Conservation (phyloP, 53 echinoderm and acorn worm species). For the Zoroaster sp. region DNA sequence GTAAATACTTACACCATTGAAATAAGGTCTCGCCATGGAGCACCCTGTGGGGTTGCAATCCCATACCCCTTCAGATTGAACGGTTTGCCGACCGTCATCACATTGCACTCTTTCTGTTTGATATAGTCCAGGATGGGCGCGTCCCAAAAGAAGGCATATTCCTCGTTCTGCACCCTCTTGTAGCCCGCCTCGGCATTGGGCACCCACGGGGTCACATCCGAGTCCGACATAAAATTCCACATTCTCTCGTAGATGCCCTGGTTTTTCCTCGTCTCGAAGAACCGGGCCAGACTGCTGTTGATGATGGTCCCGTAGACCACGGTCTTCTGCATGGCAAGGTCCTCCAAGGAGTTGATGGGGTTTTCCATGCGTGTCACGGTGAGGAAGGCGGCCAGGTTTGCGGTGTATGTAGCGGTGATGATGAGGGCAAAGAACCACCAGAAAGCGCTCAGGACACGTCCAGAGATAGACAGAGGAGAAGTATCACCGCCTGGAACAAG, state of each 20-base stretch:
- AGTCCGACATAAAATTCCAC: conserved; percentile 83
- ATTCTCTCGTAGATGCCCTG: conserved; percentile 77
- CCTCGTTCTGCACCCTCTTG: conserved; percentile 71
- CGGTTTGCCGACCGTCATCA: conserved; percentile 98
- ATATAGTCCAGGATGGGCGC: conserved; percentile 98
- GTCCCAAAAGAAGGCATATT: conserved; percentile 99
- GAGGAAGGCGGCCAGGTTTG: conserved; percentile 97
- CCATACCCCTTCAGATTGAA: conserved; percentile 99
- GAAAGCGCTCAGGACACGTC: conserved; percentile 94
- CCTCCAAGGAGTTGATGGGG: conserved; percentile 96
- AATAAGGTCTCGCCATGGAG: conserved; percentile 83
- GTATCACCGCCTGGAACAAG: conserved; percentile 81
- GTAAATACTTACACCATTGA: conserved; percentile 84
- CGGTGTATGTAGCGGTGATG: conserved; percentile 96
- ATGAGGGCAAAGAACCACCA: conserved; percentile 99
- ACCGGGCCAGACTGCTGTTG: conserved; percentile 85
- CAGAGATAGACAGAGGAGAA: conserved; percentile 94
- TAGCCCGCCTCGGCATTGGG: conserved; percentile 80
- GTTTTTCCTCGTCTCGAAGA: conserved; percentile 83
- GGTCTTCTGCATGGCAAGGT: conserved; percentile 84
- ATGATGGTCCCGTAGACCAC: conserved; percentile 91
- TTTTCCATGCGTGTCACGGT: conserved; percentile 98
- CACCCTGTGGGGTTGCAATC: conserved; percentile 92
- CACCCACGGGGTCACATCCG: conserved; percentile 71
- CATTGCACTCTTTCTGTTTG: conserved; percentile 93